Evolutionary conservation across 1,140 invertebrate genomes (phyloP).

Genomic region (Pseudoatta argentina): DNA sequence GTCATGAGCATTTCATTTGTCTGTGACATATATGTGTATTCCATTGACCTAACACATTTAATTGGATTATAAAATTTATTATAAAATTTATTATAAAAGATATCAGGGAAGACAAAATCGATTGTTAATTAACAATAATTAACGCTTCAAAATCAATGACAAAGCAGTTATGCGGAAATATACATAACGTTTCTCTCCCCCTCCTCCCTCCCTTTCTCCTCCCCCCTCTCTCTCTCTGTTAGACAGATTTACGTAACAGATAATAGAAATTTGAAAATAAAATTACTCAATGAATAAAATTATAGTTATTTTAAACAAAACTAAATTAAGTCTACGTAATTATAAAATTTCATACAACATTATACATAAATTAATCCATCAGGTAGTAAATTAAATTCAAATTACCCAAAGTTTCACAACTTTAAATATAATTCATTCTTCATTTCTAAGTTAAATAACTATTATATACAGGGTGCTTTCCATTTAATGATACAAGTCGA

Average conservation of each 20-base stretch:
- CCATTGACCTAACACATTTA: neutral
- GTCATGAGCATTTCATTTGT: constrained; percentile 20
- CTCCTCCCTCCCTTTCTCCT: no score
- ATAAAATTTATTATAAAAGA: neutral
- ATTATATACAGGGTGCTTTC: no score
- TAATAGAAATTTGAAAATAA: neutral
- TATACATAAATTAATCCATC: neutral
- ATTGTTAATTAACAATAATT: neutral
- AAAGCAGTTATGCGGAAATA: neutral
- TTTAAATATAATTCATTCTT: neutral
- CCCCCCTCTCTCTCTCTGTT: no score
- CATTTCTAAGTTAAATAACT: neutral
- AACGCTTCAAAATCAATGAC: no score
- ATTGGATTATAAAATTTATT: neutral
- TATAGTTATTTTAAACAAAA: neutral
- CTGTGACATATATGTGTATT: neutral
- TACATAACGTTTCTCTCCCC: neutral
- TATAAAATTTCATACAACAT: neutral
- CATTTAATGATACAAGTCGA: no score
- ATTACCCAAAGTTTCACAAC: neutral
- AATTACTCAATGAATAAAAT: neutral
- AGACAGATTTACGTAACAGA: neutral
- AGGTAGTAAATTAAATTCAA: neutral
- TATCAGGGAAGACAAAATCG: neutral
- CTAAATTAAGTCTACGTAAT: neutral